These are phyloP conservation scores for Campylorhamphus procurvoides DNA, from an alignment of 2,113 vertebrate species.

Conservation along the genomic window DNA sequence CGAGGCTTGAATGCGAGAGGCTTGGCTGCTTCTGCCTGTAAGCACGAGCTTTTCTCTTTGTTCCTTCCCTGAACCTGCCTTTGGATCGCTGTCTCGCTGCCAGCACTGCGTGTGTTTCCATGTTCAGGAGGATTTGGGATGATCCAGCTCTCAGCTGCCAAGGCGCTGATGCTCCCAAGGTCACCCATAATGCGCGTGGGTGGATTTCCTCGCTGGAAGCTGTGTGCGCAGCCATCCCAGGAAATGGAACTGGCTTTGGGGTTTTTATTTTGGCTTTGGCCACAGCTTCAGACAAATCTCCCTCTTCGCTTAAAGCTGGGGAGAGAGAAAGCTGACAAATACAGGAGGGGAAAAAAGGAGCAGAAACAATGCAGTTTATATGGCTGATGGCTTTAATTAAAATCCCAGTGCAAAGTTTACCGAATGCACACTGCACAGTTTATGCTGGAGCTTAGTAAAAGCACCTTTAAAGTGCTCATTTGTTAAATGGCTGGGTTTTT, in stretches of 20 bases:
- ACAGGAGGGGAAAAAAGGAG: background rate
- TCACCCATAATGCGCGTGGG: background rate
- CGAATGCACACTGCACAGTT: background rate
- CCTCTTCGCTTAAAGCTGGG: background rate
- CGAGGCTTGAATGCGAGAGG: background rate
- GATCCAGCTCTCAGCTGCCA: slow-evolving; percentile 27
- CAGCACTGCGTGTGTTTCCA: background rate
- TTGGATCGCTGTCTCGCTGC: background rate
- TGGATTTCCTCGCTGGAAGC: background rate
- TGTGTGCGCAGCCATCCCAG: slow-evolving; percentile 23
- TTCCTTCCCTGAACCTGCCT: background rate
- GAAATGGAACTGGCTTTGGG: slow-evolving; percentile 21
- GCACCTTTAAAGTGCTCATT: background rate
- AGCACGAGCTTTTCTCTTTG: background rate
- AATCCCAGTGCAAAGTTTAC: background rate
- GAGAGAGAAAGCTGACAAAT: background rate
- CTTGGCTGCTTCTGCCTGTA: background rate
- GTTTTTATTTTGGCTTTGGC: background rate
- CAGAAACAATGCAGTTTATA: background rate
- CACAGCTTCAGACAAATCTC: slow-evolving; percentile 15
- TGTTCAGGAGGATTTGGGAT: slow-evolving; percentile 21
- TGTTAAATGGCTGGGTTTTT: background rate
- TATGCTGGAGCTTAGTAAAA: background rate
- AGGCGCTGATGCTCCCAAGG: slow-evolving; percentile 28
- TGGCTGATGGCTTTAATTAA: background rate